phyloP scores from a whole-genome alignment of 92 coral and sea anemone species.

The Actinostola sp. region DNA sequence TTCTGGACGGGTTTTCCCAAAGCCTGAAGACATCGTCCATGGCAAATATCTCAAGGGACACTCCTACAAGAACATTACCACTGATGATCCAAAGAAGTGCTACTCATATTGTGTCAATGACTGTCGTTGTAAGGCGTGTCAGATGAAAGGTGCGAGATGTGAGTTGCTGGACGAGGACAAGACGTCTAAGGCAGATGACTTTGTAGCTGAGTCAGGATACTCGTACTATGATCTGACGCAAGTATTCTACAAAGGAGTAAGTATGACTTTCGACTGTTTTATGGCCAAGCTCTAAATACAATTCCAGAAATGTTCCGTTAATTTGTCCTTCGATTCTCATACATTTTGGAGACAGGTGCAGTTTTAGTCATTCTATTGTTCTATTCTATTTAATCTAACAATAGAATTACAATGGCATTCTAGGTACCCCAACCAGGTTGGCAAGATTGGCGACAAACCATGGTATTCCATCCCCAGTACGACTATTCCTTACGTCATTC shows the following conservation, averaged over 20 bases:
- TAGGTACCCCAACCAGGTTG: too few species aligned
- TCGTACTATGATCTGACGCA: constrained; percentile 18
- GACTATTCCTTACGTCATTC: too few species aligned
- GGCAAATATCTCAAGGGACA: neutral
- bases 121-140: constrained; percentile 53
- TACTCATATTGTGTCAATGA: constrained; percentile 39
- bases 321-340: too few species aligned
- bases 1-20: constrained; percentile 4
- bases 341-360: too few species aligned
- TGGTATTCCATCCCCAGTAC: too few species aligned
- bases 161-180: constrained; percentile 51
- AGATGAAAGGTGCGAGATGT: constrained; percentile 41
- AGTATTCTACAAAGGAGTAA: neutral
- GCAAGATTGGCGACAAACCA: too few species aligned
- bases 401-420: too few species aligned
- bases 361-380: too few species aligned
- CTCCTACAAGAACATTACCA: constrained; percentile 20
- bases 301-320: too few species aligned
- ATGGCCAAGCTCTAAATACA: neutral
- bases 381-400: too few species aligned
- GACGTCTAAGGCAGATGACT: constrained; percentile 20
- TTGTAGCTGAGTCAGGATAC: constrained; percentile 16
- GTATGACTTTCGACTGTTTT: neutral
- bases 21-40: neutral
- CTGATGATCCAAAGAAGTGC: constrained; percentile 24